A percentile compares a stretch with the other conserved stretches of the same genome.
These are phyloP conservation scores for Microchrysa polita DNA, from an alignment of 2,888 invertebrate species.

Conservation along the genomic window DNA sequence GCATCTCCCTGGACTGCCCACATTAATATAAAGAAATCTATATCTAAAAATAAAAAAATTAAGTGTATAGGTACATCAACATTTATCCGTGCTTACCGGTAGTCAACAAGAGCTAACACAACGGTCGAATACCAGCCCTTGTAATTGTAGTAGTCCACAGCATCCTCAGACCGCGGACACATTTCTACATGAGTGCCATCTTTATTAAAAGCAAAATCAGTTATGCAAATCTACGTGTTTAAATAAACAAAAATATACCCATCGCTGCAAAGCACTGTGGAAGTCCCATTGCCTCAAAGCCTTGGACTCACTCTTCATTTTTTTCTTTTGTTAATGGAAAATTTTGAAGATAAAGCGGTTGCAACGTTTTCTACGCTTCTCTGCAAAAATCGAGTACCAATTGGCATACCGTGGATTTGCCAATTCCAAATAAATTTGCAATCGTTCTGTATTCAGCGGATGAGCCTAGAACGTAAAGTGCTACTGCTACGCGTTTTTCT, in stretches of 20 bases:
- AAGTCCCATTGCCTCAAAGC: conserved; percentile 32
- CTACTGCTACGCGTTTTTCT: conserved; percentile 14
- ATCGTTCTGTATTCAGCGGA: conserved; percentile 37
- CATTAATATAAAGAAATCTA: too few relatives aligned
- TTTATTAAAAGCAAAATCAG: conserved; percentile 2
- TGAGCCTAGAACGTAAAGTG: conserved; percentile 28
- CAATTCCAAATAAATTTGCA: conserved; percentile 44
- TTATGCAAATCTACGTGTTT: neutral
- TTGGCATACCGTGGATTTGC: conserved; percentile 39
- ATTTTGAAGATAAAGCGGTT: neutral
- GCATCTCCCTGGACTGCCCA: too few relatives aligned
- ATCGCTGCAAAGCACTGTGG: conserved; percentile 28
- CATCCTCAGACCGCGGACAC: neutral
- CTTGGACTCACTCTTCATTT: conserved; percentile 12
- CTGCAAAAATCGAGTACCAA: conserved; percentile 27
- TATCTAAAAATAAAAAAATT: too few relatives aligned
- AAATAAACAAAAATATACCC: conserved; percentile 10
- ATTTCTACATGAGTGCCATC: conserved; percentile 8
- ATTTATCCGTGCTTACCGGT: neutral
- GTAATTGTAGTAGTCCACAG: conserved; percentile 21
- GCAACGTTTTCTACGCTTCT: conserved; percentile 22
- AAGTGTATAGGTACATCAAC: neutral
- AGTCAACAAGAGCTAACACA: conserved; percentile 21
- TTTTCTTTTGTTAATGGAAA: conserved; percentile 26
- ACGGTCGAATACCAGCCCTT: neutral